Percentiles rank a stretch among this genome's conserved stretches.
Evolutionary conservation across 2,888 invertebrate genomes (phyloP).

Genomic region (Pachydiplax longipennis): DNA sequence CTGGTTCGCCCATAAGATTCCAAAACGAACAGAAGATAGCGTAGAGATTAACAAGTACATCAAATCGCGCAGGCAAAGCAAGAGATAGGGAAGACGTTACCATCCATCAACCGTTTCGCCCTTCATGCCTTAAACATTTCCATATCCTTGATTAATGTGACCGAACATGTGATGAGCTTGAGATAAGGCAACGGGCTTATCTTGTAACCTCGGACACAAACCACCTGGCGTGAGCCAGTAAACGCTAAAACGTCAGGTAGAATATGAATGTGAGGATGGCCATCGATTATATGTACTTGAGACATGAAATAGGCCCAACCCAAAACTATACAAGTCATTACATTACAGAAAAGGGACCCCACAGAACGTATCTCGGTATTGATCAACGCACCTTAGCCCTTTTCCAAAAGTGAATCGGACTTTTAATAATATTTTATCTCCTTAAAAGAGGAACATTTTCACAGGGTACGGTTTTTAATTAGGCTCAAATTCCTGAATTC

Average conservation of each 20-base stretch:
- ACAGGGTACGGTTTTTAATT: too few relatives aligned
- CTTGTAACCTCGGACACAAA: neutral
- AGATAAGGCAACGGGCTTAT: neutral
- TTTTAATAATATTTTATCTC: too few relatives aligned
- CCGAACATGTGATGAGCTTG: neutral
- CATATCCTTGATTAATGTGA: neutral
- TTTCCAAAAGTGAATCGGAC: too few relatives aligned
- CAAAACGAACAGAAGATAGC: neutral
- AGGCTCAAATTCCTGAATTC: too few relatives aligned
- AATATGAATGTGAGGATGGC: too few relatives aligned
- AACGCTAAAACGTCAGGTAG: neutral
- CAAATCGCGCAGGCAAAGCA: neutral
- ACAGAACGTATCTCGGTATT: too few relatives aligned
- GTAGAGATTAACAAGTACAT: neutral
- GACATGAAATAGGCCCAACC: too few relatives aligned
- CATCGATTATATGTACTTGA: too few relatives aligned
- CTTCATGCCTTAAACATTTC: neutral
- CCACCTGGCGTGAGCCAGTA: neutral
- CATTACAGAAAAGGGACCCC: too few relatives aligned
- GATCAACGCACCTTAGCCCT: too few relatives aligned
- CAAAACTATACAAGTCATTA: too few relatives aligned
- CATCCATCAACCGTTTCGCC: neutral
- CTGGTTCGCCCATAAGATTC: neutral
- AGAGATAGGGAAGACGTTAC: neutral
- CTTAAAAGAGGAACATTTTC: too few relatives aligned